Evolutionary conservation across 2,113 vertebrate species (phyloP), one percentile per base, ranked within the genome.

Genomic region (Carollia perspicillata): DNA sequence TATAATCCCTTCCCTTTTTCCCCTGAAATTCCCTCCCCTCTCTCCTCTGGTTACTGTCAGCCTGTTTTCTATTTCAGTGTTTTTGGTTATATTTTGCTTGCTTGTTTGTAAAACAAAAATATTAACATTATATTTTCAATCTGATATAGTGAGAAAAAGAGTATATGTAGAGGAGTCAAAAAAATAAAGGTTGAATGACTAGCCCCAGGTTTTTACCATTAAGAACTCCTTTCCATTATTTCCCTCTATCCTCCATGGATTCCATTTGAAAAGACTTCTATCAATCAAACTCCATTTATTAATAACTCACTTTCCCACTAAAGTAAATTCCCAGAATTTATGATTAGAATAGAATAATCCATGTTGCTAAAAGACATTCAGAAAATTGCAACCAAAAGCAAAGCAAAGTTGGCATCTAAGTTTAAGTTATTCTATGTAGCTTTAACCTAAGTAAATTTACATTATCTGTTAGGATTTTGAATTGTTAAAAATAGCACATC

Each of bases 331-430:
- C 53, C 17, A 63, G 89, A 68, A 69, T 42, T 95, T 86, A 47
- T 68, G 8, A 83, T 87, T 13, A 97, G 63, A 95, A 85, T 22
- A 30, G 7, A 96, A 65, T 84, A 84, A 63, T 28, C 26, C 12
- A 58, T 66, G 26, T 8, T 30, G 79, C 3, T 28, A 85, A 42
- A 89, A 80, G 80, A 53, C 22, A 79, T 6, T 58, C 13, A 94
- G 58, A 84, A 96, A 89, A 79, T 4, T 65, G 14, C 14, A 80
- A 14, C 30, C 28, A 72, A 91, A 94, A 93, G 35, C 26, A 96
- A 77, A 55, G 53, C 75, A 80, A 80, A 77, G 1, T 11, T 40
- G 66, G 30, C 35, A 87, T 40, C 84, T 58, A 92, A 58, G 26
- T 77, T 72, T 58, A 92, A 58, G 26, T 77, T 72, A 86, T 53